Evolutionary conservation across 2,888 invertebrate species (phyloP), one percentile per base, ranked within the genome.

Genomic region (Acleris laterana): DNA sequence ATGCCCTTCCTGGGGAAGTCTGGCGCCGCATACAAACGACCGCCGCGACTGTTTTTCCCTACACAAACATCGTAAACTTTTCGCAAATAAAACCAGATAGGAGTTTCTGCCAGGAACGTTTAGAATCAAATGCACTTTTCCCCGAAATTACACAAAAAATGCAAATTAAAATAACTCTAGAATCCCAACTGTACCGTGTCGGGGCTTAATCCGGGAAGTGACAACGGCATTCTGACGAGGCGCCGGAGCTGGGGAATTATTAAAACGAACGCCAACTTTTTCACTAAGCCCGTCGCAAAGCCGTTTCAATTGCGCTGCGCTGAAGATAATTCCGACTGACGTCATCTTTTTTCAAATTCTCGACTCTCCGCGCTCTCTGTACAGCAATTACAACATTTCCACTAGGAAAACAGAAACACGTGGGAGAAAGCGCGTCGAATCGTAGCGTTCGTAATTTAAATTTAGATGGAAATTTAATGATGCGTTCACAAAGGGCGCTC

Each of bases 391-490:
- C 89, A 90, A 90, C 90, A 92, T 93, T 93, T 92, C 89, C 92
- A 89, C 89, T 89, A 85, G 91, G 89, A 90, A 92, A 92, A 91
- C 91, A 91, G 91, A 91, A 93, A 90, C 92, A 92, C 91, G 92
- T 90, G 88, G 87, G 81, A 80, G 82, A 74, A 84, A 83, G 85
- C 86, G 87, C 90, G 88, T 89, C 87, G 86, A 84, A 89, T 89
- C 88, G 84, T 82, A 82, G 86, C 85, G 86, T 89, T 87, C 84
- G 88, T 91, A 91, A 92, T 93, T 93, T 91, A 91, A 93, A 92
- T 92, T 93, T 93, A 92, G 92, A 93, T 93, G 91, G 91, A 90
- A 91, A 92, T 93, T 93, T 93, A 93, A 93, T 93, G 93, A 93
- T 90, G 92, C 93, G 88, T 90, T 87, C 89, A 93, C 92, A 93